These are phyloP conservation scores for Rhombomys opimus DNA, from an alignment of 2,113 vertebrate genomes.

Conservation along the genomic window DNA sequence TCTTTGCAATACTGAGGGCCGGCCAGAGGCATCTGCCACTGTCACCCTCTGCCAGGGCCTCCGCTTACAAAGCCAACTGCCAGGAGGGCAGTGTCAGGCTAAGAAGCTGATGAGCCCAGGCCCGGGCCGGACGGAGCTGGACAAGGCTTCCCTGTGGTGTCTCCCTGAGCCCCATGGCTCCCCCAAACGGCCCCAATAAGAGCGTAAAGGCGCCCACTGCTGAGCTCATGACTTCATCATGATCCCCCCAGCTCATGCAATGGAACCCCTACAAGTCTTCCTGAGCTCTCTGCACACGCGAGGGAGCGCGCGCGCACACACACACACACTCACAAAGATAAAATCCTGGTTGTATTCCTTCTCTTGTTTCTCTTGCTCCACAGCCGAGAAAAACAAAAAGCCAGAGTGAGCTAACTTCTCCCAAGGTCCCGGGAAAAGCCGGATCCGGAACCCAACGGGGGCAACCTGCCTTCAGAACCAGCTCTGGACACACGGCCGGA, in stretches of 20 bases:
- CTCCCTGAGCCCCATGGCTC: neutral
- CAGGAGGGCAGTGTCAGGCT: neutral
- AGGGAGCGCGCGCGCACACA: neutral
- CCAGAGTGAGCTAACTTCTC: neutral
- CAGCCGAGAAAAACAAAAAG: slow-evolving; percentile 10
- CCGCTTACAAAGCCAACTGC: neutral
- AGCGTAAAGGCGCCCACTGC: neutral
- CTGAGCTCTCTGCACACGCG: neutral
- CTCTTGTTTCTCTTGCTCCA: neutral
- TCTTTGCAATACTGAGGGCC: neutral
- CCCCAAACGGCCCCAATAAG: neutral
- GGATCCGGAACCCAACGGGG: neutral
- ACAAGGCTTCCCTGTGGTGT: neutral
- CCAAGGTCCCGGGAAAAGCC: slow-evolving; percentile 14
- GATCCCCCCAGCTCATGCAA: neutral
- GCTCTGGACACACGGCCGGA: neutral
- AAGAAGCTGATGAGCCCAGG: neutral
- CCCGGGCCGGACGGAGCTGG: neutral
- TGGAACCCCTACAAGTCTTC: neutral
- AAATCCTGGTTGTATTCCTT: neutral
- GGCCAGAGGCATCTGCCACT: neutral
- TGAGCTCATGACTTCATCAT: neutral
- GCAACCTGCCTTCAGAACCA: neutral
- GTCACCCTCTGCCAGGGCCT: no score
- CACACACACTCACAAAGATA: neutral